Conservation (phyloP, 2,797 vertebrate species). For the Rhinogobio ventralis region DNA sequence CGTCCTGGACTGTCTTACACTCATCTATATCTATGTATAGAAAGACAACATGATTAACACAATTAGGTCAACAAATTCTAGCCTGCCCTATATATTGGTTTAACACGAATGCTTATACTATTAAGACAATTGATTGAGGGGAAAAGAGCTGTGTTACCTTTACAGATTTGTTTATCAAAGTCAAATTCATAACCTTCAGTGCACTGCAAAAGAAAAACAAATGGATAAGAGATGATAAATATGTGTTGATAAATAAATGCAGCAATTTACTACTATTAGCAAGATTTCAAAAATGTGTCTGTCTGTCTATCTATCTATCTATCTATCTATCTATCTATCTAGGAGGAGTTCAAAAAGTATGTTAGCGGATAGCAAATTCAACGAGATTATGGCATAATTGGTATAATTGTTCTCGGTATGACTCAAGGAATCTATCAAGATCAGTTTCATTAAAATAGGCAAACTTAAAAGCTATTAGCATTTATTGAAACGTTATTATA, state of each 20-base stretch:
- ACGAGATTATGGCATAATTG: not conserved
- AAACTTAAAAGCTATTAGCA: not conserved
- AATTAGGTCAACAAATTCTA: not conserved
- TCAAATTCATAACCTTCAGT: constrained; percentile 89
- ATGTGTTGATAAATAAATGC: not conserved
- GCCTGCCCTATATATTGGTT: not conserved
- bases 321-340: too few relatives aligned
- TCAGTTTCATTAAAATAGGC: not conserved
- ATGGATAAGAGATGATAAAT: constrained; percentile 18
- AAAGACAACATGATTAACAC: not conserved
- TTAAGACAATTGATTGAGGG: not conserved
- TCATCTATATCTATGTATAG: constrained; percentile 84
- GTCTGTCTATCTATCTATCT: not conserved
- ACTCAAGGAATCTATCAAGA: not conserved
- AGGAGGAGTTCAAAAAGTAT: too few relatives aligned
- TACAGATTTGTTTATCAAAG: constrained; percentile 82
- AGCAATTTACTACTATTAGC: not conserved
- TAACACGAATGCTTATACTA: too few relatives aligned
- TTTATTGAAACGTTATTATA: not conserved
- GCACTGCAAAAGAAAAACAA: constrained; percentile 77
- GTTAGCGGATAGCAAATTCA: not conserved
- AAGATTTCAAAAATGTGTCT: not conserved
- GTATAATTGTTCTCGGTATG: not conserved
- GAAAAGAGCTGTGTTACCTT: constrained; percentile 74
- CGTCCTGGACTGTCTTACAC: constrained; percentile 84